A percentile compares a stretch with the other conserved stretches of the same genome.
phyloP scores from a whole-genome alignment of 2,888 invertebrate species.

The Sinotaia quadrata region DNA sequence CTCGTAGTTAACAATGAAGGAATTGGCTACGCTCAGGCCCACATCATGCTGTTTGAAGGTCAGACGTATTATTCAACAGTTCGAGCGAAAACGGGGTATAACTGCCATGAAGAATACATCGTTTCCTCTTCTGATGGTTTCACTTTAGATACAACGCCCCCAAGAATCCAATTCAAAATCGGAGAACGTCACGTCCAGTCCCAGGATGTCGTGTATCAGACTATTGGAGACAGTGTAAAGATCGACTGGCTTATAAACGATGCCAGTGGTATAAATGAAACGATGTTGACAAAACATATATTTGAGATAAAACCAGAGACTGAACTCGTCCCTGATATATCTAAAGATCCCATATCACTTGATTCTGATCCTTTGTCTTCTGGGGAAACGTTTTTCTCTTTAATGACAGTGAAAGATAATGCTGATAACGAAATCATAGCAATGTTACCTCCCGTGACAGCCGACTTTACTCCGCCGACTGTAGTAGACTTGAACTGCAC shows the following conservation, averaged over 20 bases:
- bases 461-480: slow-evolving; percentile 28
- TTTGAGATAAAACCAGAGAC: background rate
- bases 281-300: background rate
- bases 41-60: slow-evolving; percentile 46
- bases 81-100: slow-evolving; percentile 50
- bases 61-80: slow-evolving; percentile 48
- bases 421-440: slow-evolving; percentile 28
- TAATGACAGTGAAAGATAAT: slow-evolving; percentile 28
- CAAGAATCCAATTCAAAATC: slow-evolving; percentile 27
- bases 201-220: slow-evolving; percentile 22
- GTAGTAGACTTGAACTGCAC: slow-evolving; percentile 26
- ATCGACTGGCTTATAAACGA: slow-evolving; percentile 13
- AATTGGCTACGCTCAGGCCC: slow-evolving; percentile 49
- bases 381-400: slow-evolving; percentile 23
- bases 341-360: background rate
- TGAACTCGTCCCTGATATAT: background rate
- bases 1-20: slow-evolving; percentile 50
- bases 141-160: slow-evolving; percentile 42
- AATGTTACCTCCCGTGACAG: slow-evolving; percentile 23
- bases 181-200: background rate
- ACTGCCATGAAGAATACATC: slow-evolving; percentile 48
- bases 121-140: slow-evolving; percentile 56
- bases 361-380: background rate
- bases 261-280: slow-evolving; percentile 7
- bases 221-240: slow-evolving; percentile 1